These are phyloP conservation scores for Dolichotis patagonum DNA, from an alignment of 2,113 vertebrate species.

Conservation along the genomic window DNA sequence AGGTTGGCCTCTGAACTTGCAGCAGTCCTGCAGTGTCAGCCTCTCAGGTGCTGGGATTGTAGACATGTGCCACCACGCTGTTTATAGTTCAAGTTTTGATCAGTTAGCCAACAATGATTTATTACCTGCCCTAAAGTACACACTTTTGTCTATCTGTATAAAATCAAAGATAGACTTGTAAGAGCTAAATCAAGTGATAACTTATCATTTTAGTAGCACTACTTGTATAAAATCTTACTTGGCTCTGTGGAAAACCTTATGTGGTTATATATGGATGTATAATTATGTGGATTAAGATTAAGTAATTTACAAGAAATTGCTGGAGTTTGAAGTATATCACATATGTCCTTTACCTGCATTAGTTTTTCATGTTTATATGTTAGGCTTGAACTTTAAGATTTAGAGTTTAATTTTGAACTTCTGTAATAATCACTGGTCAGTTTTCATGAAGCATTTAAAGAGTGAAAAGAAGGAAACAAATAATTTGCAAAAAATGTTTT, in stretches of 20 bases:
- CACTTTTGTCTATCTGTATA: not conserved
- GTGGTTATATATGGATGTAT: not conserved
- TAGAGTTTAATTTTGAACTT: slow-evolving; percentile 60
- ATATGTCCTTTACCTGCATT: not conserved
- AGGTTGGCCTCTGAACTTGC: not conserved
- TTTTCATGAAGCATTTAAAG: slow-evolving; percentile 40
- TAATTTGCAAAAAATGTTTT: not conserved
- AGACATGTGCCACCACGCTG: not conserved
- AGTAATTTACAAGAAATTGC: not conserved
- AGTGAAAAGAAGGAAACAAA: not conserved
- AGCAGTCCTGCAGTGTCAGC: not conserved
- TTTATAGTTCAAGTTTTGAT: not conserved
- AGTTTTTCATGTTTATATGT: slow-evolving; percentile 39
- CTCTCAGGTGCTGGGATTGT: not conserved
- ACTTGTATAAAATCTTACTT: not conserved
- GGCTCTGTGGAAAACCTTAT: not conserved
- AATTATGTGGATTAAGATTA: not conserved
- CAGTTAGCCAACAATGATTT: not conserved
- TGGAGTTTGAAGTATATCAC: not conserved
- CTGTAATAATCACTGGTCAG: not conserved
- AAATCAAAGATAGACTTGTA: not conserved
- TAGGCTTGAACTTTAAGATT: not conserved
- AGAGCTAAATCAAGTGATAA: not conserved
- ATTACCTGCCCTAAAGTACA: not conserved
- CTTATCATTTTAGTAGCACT: not conserved